phyloP scores from a whole-genome alignment of 2,797 vertebrate genomes.

The Sebastes iracundus region DNA sequence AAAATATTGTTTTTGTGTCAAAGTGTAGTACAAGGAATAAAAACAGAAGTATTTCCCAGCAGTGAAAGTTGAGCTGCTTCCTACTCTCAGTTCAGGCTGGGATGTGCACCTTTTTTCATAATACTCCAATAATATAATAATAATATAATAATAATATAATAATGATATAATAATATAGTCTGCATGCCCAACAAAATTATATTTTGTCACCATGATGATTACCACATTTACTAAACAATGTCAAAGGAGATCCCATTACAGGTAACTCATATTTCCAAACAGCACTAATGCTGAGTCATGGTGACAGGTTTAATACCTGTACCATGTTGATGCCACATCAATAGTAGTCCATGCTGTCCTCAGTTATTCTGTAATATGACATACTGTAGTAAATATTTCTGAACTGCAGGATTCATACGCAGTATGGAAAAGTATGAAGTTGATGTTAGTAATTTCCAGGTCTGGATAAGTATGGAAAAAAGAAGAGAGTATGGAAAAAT shows the following conservation, averaged over 20 bases:
- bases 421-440: no score
- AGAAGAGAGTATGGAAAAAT: no score
- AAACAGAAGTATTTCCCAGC: neutral
- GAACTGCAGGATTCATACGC: no score
- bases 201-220: neutral
- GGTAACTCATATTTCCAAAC: neutral
- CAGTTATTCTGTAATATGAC: neutral
- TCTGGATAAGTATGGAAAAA: no score
- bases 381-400: no score
- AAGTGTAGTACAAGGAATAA: neutral
- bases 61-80: neutral
- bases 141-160: no score
- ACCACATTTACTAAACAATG: neutral
- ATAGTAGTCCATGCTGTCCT: neutral
- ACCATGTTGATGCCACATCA: neutral
- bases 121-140: neutral
- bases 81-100: no score
- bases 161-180: neutral
- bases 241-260: neutral
- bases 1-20: neutral
- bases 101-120: neutral
- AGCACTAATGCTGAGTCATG: conserved; percentile 24
- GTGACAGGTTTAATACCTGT: neutral
- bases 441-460: no score
- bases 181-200: neutral